Evolutionary conservation across 2,888 invertebrate species (phyloP).

Genomic region (Philereme transversata): DNA sequence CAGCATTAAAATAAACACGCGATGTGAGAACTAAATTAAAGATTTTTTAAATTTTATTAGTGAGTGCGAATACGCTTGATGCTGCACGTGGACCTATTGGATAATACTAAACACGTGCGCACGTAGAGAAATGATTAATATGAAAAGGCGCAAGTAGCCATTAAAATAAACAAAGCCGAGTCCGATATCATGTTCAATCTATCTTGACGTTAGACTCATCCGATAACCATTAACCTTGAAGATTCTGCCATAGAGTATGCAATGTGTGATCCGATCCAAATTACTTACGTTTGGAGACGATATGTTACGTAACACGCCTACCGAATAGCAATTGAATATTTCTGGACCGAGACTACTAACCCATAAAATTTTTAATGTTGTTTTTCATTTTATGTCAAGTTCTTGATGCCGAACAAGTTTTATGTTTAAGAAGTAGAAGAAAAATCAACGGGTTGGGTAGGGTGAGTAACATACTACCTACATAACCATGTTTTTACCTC

Average conservation of each 20-base stretch:
- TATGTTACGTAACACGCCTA: slow-evolving; percentile 24
- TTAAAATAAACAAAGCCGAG: slow-evolving; percentile 7
- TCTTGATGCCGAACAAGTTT: no score
- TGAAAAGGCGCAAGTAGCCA: slow-evolving; percentile 2
- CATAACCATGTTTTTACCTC: no score
- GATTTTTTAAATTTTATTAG: slow-evolving; percentile 9
- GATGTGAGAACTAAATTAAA: slow-evolving; percentile 4
- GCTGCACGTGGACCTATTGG: slow-evolving; percentile 18
- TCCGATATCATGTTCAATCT: background rate
- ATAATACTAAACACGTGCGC: slow-evolving; percentile 17
- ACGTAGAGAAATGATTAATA: slow-evolving; percentile 6
- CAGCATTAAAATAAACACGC: slow-evolving; percentile 18
- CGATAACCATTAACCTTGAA: slow-evolving; percentile 16
- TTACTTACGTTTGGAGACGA: slow-evolving; percentile 15
- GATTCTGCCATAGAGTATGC: slow-evolving; percentile 25
- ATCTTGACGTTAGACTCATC: background rate
- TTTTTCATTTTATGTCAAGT: background rate
- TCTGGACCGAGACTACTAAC: slow-evolving; percentile 19
- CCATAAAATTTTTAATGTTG: slow-evolving; percentile 11
- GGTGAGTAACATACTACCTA: no score
- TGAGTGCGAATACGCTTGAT: slow-evolving; percentile 1
- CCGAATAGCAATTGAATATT: slow-evolving; percentile 22
- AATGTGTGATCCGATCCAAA: slow-evolving; percentile 21
- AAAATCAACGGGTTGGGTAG: no score
- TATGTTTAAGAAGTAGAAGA: no score